Percentiles rank a stretch among this genome's conserved stretches.
These are phyloP conservation scores for Sinelater perroti DNA, from an alignment of 2,888 invertebrate genomes.

Conservation along the genomic window DNA sequence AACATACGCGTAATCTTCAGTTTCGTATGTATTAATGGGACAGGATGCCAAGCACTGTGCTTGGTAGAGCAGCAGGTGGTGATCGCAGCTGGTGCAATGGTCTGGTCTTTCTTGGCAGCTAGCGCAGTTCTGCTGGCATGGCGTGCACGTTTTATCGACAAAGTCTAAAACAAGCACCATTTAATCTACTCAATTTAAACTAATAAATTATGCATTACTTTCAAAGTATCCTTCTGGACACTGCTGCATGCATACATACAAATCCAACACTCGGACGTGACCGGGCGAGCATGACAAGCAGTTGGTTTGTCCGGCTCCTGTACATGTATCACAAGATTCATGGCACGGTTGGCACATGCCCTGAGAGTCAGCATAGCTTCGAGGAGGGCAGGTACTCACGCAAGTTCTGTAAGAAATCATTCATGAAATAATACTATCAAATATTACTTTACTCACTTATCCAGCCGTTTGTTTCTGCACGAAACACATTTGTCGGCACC, in stretches of 20 bases:
- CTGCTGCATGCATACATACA: constrained; percentile 86
- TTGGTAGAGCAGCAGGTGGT: constrained; percentile 83
- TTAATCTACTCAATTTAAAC: constrained; percentile 1
- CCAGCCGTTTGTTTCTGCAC: constrained; percentile 81
- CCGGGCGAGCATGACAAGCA: constrained; percentile 86
- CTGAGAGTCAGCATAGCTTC: constrained; percentile 83
- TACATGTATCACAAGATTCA: constrained; percentile 89
- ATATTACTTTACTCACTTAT: constrained; percentile 68
- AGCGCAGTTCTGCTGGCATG: constrained; percentile 87
- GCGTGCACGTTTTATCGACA: constrained; percentile 76
- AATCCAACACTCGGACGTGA: constrained; percentile 82
- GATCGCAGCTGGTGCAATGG: constrained; percentile 87
- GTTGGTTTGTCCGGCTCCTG: constrained; percentile 86
- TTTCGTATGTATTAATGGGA: constrained; percentile 83
- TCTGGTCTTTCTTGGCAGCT: constrained; percentile 85
- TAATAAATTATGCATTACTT: constrained; percentile 60
- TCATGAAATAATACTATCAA: background rate
- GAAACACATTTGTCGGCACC: constrained; percentile 86
- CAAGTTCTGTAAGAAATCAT: constrained; percentile 71
- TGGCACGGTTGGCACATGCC: constrained; percentile 88
- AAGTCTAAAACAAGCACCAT: constrained; percentile 51
- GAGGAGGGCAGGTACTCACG: constrained; percentile 84
- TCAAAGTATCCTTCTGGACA: constrained; percentile 92
- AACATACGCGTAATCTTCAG: constrained; percentile 80
- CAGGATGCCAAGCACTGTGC: constrained; percentile 86